phyloP scores from a whole-genome alignment of 2,888 invertebrate species.

The Malthinus flaveolus region DNA sequence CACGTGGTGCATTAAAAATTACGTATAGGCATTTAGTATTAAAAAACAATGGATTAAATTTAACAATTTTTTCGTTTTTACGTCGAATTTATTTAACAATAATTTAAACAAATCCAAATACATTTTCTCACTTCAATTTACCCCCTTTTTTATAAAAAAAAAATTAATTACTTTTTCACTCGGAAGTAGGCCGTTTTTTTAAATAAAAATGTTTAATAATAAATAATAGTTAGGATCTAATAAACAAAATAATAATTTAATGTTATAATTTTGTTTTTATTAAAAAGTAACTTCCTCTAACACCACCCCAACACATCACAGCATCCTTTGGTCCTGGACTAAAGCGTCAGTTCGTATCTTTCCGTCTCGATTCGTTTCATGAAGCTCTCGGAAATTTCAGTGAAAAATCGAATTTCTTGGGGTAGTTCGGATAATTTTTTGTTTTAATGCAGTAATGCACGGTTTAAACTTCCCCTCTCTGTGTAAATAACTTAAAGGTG shows the following conservation, averaged over 20 bases:
- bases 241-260: not conserved
- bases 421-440: constrained; percentile 19
- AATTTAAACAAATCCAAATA: not conserved
- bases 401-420: constrained; percentile 29
- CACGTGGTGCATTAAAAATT: constrained; percentile 15
- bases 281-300: constrained; percentile 18
- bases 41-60: not conserved
- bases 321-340: constrained; percentile 31
- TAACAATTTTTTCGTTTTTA: not conserved
- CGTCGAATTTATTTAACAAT: not conserved
- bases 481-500: constrained; percentile 3
- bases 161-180: constrained; percentile 2
- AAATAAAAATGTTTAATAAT: not conserved
- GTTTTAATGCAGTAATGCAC: constrained; percentile 16
- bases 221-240: not conserved
- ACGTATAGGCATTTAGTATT: constrained; percentile 8
- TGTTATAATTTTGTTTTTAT: constrained; percentile 3
- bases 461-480: constrained; percentile 1
- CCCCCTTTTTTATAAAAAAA: not conserved
- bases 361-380: constrained; percentile 15
- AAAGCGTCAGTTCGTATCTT: constrained; percentile 16
- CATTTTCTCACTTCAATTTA: too few relatives aligned
- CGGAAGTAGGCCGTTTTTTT: constrained; percentile 2
- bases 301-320: constrained; percentile 27
- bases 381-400: constrained; percentile 12